Evolutionary conservation across 2,113 vertebrate species (phyloP).

Genomic region (Oreochromis tanganicae): DNA sequence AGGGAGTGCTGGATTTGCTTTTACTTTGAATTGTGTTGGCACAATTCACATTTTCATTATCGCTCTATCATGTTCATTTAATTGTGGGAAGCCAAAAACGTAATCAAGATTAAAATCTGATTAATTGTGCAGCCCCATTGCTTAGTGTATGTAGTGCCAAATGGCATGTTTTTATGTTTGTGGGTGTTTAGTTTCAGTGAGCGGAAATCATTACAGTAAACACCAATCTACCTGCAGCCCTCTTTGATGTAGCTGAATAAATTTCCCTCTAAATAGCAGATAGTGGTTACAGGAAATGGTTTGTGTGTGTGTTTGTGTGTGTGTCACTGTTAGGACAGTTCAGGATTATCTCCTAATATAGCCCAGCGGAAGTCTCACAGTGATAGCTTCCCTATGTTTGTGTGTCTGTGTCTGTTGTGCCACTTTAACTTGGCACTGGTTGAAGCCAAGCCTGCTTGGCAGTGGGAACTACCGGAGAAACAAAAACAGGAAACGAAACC

Average conservation of each 20-base stretch:
- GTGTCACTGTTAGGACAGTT: not conserved
- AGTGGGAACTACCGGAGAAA: not conserved
- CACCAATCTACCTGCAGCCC: not conserved
- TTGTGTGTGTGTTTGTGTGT: not conserved
- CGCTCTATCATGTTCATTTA: not conserved
- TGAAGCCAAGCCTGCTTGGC: not conserved
- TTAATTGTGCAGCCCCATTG: not conserved
- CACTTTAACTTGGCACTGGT: conserved; percentile 22
- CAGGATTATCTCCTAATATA: conserved; percentile 21
- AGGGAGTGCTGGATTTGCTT: not conserved
- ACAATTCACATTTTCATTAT: not conserved
- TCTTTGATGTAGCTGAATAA: not conserved
- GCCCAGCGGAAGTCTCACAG: not conserved
- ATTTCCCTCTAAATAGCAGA: not conserved
- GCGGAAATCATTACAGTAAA: not conserved
- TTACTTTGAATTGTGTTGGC: not conserved
- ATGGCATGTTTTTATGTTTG: not conserved
- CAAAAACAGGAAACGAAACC: not conserved
- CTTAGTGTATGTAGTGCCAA: not conserved
- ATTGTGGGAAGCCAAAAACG: not conserved
- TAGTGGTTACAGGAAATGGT: not conserved
- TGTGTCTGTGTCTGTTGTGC: not conserved
- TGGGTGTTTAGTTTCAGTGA: not conserved
- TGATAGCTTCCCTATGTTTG: not conserved
- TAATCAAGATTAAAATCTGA: not conserved